Evolutionary conservation across 2,888 invertebrate species (phyloP).

Genomic region (Dysmachus trigonus): DNA sequence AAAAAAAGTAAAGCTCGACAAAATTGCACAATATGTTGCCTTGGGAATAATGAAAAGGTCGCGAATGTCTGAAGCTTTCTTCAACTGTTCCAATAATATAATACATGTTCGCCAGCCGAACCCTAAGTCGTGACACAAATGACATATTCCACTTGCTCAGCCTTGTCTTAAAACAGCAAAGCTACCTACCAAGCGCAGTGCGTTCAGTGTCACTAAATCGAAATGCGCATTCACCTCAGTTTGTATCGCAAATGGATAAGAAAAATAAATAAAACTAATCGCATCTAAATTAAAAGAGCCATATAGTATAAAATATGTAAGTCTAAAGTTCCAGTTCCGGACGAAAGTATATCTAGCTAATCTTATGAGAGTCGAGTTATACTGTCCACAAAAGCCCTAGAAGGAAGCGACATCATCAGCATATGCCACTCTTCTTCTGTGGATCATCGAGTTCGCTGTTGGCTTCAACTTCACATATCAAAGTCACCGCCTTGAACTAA

Average conservation of each 20-base stretch:
- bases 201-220: not conserved
- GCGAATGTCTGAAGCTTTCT: not conserved
- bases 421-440: not conserved
- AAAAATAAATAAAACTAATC: not conserved
- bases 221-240: not conserved
- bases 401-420: constrained; percentile 4
- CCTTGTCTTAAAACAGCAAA: constrained; percentile 1
- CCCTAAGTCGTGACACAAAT: constrained; percentile 21
- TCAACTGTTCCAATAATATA: not conserved
- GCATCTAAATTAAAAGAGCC: not conserved
- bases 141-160: constrained; percentile 9
- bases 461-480: constrained; percentile 3
- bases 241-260: not conserved
- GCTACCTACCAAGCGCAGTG: not conserved
- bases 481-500: constrained; percentile 39
- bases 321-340: not conserved
- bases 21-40: not conserved
- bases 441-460: too few species aligned
- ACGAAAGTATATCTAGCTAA: not conserved
- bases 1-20: not conserved
- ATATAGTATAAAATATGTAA: not conserved
- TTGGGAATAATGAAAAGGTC: not conserved
- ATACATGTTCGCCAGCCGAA: not conserved
- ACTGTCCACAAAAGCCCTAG: not conserved
- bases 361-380: not conserved